Base-by-base conservation (phyloP, 2,888 invertebrate species). In the Merodon equestris region DNA sequence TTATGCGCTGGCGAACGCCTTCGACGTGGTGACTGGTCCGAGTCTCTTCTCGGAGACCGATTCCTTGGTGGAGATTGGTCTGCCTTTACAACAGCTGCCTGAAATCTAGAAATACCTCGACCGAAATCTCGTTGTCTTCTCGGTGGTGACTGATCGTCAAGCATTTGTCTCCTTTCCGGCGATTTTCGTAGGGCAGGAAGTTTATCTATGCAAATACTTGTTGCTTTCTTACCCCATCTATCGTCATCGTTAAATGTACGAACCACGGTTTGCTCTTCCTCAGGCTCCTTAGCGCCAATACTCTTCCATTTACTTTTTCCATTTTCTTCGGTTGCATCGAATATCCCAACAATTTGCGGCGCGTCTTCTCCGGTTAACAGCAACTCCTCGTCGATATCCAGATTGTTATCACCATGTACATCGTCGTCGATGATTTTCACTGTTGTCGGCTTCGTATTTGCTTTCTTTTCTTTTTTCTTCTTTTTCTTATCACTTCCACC, bases 401-500 rank as follows among this genome's bases (percentile, higher is more conserved):
- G 60, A 1, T 79, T 82, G 27, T 93, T 89, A 63, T 92, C 91
- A 1, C 91, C 91, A 2, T 93, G 83, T 82, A 93, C 93, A 54
- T 94, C 87, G 86, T 97, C 96, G 89, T 97, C 96, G 71, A 97
- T 94, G 75, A 97, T 94, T 90, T 92, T 93, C 0, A 96, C 92
- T 68, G 83, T 86, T 0, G 73, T 56, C 1, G 47, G 36, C 88
- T 15, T 86, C 54, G 13, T 87, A 85, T 83, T 91, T 4, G 17
- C 90, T 86, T 92, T 92, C 87, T 93, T 93, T 85, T 92, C 92
- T 86, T 93, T 94, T 87, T 91, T 92, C 85, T 91, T 92, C 81
- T 92, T 92, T 82, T 92, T 92, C 48, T 91, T 91, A 9, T 88
- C 90, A 54, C 91, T 91, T n/a, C 91, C 90, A 5, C 92, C 91